Percentiles rank a stretch among this genome's conserved stretches.
These are phyloP conservation scores for Thaumetopoea pityocampa DNA, from an alignment of 1,140 invertebrate species.

Conservation along the genomic window DNA sequence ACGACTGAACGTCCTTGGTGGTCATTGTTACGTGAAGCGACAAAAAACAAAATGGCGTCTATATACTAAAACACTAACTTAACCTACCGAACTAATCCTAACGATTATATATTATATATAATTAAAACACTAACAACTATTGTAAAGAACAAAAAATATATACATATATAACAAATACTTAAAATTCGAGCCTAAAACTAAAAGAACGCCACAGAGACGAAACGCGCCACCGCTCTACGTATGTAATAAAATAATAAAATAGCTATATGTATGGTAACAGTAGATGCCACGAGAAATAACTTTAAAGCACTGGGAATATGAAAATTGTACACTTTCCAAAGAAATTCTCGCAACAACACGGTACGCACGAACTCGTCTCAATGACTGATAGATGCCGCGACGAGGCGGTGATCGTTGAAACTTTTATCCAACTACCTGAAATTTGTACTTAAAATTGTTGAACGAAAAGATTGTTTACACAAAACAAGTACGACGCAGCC, in stretches of 20 bases:
- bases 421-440: too few species aligned
- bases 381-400: constrained; percentile 47
- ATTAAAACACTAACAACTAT: constrained; percentile 22
- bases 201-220: too few species aligned
- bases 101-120: constrained; percentile 19
- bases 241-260: too few species aligned
- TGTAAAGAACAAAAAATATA: constrained; percentile 32
- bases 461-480: too few species aligned
- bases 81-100: constrained; percentile 26
- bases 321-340: constrained; percentile 22
- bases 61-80: constrained; percentile 29
- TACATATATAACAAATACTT: constrained; percentile 27
- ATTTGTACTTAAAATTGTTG: too few species aligned
- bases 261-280: too few species aligned
- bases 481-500: too few species aligned
- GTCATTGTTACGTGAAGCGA: constrained; percentile 35
- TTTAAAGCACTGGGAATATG: constrained; percentile 10
- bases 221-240: too few species aligned
- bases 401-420: constrained; percentile 6
- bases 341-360: constrained; percentile 28
- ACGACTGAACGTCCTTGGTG: constrained; percentile 36
- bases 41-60: constrained; percentile 63
- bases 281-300: too few species aligned
- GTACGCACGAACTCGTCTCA: constrained; percentile 38
- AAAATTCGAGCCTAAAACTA: constrained; percentile 21